Evolutionary conservation across 2,797 vertebrate genomes (phyloP).

Genomic region (Myripristis jacobus): DNA sequence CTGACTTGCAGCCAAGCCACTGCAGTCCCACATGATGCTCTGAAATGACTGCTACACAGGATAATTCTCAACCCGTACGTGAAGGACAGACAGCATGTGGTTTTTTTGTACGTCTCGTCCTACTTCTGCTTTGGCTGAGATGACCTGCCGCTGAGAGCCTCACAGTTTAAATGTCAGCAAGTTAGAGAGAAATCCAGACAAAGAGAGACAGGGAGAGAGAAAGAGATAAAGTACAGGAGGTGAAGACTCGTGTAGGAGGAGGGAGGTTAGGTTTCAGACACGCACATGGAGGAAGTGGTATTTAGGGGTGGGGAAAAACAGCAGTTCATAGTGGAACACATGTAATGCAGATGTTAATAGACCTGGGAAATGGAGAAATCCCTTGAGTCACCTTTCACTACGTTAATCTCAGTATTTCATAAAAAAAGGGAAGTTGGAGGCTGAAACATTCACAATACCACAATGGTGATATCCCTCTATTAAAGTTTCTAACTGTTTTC

Average conservation of each 20-base stretch:
- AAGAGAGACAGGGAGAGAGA: slow-evolving; percentile 5
- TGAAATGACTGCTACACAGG: background rate
- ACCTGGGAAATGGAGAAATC: background rate
- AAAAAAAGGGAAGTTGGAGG: background rate
- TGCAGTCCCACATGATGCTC: slow-evolving; percentile 26
- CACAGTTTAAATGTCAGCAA: slow-evolving; percentile 43
- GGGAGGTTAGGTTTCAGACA: slow-evolving; percentile 43
- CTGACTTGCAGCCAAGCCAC: slow-evolving; percentile 24
- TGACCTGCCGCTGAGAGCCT: slow-evolving; percentile 20
- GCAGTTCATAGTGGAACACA: background rate
- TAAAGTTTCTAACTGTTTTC: background rate
- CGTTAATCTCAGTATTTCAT: background rate
- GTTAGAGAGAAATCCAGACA: background rate
- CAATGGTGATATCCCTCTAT: background rate
- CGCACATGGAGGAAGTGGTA: slow-evolving; percentile 40
- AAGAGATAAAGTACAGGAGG: slow-evolving; percentile 36
- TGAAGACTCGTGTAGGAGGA: slow-evolving; percentile 50
- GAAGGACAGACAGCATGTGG: background rate
- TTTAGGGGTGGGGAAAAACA: slow-evolving; percentile 31
- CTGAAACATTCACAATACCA: fast-evolving
- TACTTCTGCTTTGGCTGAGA: slow-evolving; percentile 8
- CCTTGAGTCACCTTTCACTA: background rate
- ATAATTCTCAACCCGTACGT: background rate
- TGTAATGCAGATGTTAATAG: background rate
- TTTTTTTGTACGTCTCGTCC: slow-evolving; percentile 4